A percentile compares a stretch with the other conserved stretches of the same genome.
phyloP scores from a whole-genome alignment of 2,797 vertebrate species.

The Malurus leucopterus region DNA sequence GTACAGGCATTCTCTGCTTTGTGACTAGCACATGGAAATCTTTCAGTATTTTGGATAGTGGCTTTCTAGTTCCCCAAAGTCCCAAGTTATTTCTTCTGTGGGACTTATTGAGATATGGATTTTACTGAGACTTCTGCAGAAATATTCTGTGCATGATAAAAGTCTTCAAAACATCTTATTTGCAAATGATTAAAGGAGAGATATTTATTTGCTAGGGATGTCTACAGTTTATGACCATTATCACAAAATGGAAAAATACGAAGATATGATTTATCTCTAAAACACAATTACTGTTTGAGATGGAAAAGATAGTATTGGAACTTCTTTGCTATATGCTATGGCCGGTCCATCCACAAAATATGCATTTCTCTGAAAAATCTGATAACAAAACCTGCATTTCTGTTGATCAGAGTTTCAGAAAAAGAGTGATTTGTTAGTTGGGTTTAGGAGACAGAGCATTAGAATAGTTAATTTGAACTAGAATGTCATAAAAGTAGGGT shows the following conservation, averaged over 20 bases:
- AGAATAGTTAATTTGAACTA: neutral
- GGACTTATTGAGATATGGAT: neutral
- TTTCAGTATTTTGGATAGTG: neutral
- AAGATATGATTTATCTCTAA: neutral
- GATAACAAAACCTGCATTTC: neutral
- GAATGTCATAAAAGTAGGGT: neutral
- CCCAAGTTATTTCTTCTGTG: neutral
- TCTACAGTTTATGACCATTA: neutral
- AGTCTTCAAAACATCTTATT: neutral
- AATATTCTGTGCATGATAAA: neutral
- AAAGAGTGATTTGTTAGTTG: neutral
- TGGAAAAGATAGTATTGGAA: neutral
- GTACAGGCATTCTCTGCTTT: neutral
- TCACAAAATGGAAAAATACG: neutral
- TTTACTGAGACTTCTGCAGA: neutral
- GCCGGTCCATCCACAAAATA: neutral
- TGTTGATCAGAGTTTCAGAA: neutral
- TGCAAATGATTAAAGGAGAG: neutral
- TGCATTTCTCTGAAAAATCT: neutral
- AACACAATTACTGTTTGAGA: neutral
- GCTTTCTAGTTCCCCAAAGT: neutral
- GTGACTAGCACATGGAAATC: neutral
- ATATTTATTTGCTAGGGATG: neutral
- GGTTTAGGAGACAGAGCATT: neutral
- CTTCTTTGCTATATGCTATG: neutral